Base-by-base conservation (phyloP, 2,113 vertebrate genomes). In the Prunella himalayana region DNA sequence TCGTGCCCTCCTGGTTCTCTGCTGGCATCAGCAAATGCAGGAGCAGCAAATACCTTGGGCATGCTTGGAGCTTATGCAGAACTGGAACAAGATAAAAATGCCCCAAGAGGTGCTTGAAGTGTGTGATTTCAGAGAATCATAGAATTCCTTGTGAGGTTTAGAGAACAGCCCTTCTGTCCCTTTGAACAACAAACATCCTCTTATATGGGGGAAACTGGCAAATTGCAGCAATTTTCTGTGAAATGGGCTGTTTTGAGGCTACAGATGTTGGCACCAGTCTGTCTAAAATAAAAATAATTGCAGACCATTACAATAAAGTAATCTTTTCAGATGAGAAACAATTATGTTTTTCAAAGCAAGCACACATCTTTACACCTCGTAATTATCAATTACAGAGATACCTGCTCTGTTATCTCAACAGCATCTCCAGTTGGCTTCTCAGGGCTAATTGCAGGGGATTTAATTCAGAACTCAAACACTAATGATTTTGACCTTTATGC, bases 341-440 rank as follows among this genome's bases (percentile, higher is more conserved):
- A 96, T 97, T 96, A 92, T 24, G 78, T 49, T 91, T 97, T 94
- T 96, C 88, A 94, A 95, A 90, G 90, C 80, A 89, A 93, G 83
- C 73, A 10, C 54, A 88, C 2, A 28, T 87, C 92, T 94, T 88
- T 93, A 86, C 90, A 96, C 83, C 88, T 82, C 31, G 13, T 93
- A 96, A 96, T 97, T 96, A 96, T 91, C 97, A 96, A 86, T 95
- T 96, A 92, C 66, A 77, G 93, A 66, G 86, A 82, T 93, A 95
- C 88, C 80, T 95, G 54, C 83, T 91, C 95, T 84, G 88, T 92
- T 96, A 95, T 95, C 95, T 86, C 92, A 93, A 88, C 92, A 91
- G 86, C 78, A 94, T 96, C 96, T 97, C 95, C 90, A 80, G 93
- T 87, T 93, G 87, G 66, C 92, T 94, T 96, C 87, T 54, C 82